These are phyloP conservation scores for Heliconius sara DNA, from an alignment of 2,888 invertebrate genomes.

Conservation along the genomic window DNA sequence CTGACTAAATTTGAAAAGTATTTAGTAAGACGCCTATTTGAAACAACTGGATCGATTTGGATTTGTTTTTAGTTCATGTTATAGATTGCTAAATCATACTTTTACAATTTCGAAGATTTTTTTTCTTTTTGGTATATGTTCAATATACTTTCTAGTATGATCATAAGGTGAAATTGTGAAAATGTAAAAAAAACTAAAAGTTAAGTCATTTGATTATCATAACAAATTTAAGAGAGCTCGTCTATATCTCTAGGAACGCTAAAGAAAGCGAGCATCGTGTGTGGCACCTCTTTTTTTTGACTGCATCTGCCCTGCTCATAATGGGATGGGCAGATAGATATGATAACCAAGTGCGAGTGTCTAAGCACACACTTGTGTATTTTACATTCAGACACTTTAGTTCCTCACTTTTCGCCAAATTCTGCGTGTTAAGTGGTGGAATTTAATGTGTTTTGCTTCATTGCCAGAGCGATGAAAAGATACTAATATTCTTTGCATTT, in stretches of 20 bases:
- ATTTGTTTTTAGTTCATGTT: neutral
- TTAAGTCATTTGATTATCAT: too few species aligned
- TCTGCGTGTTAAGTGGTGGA: neutral
- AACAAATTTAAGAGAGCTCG: too few species aligned
- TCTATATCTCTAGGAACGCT: too few species aligned
- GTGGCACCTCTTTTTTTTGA: neutral
- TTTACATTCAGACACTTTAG: neutral
- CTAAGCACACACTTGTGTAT: too few species aligned
- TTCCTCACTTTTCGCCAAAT: neutral
- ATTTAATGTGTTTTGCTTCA: neutral
- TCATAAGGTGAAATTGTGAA: neutral
- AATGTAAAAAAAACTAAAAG: too few species aligned
- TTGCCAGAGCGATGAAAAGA: too few species aligned
- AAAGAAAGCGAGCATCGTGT: too few species aligned
- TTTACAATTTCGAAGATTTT: too few species aligned
- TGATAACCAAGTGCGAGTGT: neutral
- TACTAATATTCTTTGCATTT: too few species aligned
- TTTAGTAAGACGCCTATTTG: neutral
- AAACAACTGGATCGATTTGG: neutral
- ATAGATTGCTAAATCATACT: neutral
- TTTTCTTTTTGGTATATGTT: neutral
- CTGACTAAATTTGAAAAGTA: conserved; percentile 4
- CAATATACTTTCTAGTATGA: neutral
- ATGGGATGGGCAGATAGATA: too few species aligned
- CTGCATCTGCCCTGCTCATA: neutral